Percentiles rank a stretch among this genome's conserved stretches.
Conservation (phyloP, 2,797 vertebrate genomes). For the Enteromius anoplus region DNA sequence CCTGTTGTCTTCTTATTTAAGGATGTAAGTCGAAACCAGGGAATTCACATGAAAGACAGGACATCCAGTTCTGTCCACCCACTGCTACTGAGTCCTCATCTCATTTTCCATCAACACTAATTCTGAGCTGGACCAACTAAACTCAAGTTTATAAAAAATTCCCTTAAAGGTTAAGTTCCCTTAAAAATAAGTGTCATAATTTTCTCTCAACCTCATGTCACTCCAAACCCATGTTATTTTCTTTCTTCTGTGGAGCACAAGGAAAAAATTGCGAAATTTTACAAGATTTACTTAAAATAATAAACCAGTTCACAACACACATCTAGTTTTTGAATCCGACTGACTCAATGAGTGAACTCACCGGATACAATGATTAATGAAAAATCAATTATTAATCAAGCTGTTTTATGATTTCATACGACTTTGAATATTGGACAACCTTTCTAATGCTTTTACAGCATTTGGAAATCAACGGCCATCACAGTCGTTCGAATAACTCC, state of each 20-base stretch:
- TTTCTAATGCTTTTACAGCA: not conserved
- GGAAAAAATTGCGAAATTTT: not conserved
- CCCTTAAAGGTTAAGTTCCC: not conserved
- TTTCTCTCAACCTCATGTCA: not conserved
- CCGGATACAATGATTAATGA: not conserved
- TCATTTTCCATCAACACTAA: not conserved
- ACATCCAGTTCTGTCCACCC: constrained; percentile 11
- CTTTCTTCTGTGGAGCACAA: not conserved
- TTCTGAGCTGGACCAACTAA: not conserved
- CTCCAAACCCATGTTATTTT: not conserved
- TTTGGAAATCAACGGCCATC: not conserved
- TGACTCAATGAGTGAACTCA: not conserved
- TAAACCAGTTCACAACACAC: not conserved
- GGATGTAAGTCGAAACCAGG: constrained; percentile 33
- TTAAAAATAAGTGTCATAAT: not conserved
- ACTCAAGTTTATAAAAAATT: not conserved
- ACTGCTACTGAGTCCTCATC: not conserved
- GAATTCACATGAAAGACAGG: constrained; percentile 36
- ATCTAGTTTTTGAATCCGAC: not conserved
- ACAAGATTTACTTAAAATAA: not conserved
- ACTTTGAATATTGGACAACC: not conserved
- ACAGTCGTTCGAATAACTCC: not conserved
- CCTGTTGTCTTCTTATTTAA: constrained; percentile 45
- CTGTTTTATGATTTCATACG: not conserved
- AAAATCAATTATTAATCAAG: not conserved